Evolutionary conservation across 1,140 invertebrate genomes (phyloP), one percentile per base, ranked within the genome.

Genomic region (Rhizoglyphus robini): DNA sequence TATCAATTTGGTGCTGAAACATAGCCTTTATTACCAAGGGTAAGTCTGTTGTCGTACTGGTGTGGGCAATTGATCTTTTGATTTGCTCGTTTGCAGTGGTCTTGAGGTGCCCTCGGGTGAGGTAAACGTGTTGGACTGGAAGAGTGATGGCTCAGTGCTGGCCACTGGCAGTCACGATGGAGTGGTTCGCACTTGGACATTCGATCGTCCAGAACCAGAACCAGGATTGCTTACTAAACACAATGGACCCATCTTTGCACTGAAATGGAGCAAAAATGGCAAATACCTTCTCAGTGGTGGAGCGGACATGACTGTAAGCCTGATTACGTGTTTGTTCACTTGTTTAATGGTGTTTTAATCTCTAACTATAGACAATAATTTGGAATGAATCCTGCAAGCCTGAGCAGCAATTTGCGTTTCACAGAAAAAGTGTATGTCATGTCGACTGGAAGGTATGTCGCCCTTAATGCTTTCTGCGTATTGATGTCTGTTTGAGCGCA

Each of bases 141-240:
- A 98, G 83, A 94, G 90, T 79, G 91, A 96, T 79, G 95, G 96
- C 8, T 88, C 86, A 47, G 79, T 95, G 46, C 77, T 99, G 65
- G 95, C 95, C 3, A 98, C 95, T 36, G 96, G 96, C 51, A 97
- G 92, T 66, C 99, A 99, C 75, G 96, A 99, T 79, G 96, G 96
- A 3, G 97, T 91, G 78, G 95, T 95, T 25, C 80, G 96, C 63
- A 96, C 98, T 70, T 99, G 95, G 95, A 93, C 87, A 48, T 96
- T 90, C 32, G 89, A 96, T 75, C 81, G 84, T 48, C 77, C 97
- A 67, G 88, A 89, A 3, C 93, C 88, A 29, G 96, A 94, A 27
- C 78, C 97, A 63, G 93, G 94, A 0, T 94, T n/a, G n/a, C n/a
- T n/a, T n/a, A n/a, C n/a, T n/a, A n/a, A 98, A 75, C 95, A 98